Percentiles rank a stretch among this genome's conserved stretches.
Evolutionary conservation across 2,888 invertebrate species (phyloP).

Genomic region (Calameuta filiformis): DNA sequence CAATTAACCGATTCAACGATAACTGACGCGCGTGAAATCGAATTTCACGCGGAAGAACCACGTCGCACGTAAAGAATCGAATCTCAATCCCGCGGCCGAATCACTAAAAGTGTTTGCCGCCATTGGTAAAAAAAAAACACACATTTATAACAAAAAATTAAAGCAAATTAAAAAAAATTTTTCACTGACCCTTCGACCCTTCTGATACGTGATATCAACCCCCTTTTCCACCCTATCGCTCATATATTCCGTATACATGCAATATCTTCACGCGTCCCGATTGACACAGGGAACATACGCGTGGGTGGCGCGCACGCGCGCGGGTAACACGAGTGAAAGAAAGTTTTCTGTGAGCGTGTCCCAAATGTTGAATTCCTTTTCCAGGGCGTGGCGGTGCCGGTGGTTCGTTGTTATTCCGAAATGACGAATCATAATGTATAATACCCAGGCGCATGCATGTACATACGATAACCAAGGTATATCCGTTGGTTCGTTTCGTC

Average conservation of each 20-base stretch:
- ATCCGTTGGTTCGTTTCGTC: conserved; percentile 18
- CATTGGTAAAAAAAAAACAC: not conserved
- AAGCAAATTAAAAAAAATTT: not conserved
- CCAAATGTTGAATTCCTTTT: conserved; percentile 61
- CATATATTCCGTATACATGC: not conserved
- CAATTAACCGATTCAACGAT: conserved; percentile 45
- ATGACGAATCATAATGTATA: conserved; percentile 66
- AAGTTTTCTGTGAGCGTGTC: conserved; percentile 45
- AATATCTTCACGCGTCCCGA: not conserved
- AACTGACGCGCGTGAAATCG: conserved; percentile 52
- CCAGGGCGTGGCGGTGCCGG: conserved; percentile 52
- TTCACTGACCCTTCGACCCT: not conserved
- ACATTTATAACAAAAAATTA: not conserved
- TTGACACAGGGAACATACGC: not conserved
- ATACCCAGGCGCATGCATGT: conserved; percentile 34
- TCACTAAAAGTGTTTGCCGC: not conserved
- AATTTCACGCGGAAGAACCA: conserved; percentile 39
- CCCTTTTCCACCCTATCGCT: too few relatives aligned
- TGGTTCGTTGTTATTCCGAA: conserved; percentile 63
- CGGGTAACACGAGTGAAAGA: conserved; percentile 12
- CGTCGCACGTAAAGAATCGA: not conserved
- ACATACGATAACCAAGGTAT: conserved; percentile 7
- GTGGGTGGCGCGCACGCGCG: not conserved
- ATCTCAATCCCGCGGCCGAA: not conserved
- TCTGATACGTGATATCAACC: not conserved